Evolutionary conservation across 2,113 vertebrate species (phyloP), one percentile per base, ranked within the genome.

Genomic region (Picathartes gymnocephalus): DNA sequence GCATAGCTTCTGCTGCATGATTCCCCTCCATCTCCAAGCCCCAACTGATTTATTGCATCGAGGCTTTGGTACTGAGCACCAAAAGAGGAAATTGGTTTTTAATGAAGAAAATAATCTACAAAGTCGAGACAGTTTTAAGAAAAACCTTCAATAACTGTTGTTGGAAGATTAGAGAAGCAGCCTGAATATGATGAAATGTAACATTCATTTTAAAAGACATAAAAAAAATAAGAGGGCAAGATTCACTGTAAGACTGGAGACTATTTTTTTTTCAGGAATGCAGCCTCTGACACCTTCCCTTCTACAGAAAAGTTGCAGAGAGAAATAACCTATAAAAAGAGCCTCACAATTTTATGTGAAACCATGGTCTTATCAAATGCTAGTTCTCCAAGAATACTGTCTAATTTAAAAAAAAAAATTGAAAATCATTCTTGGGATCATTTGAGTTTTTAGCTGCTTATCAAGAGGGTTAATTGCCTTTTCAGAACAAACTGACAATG

Each of bases 51-150:
- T 60, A 86, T 30, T 74, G 60, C 64, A 83, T 65, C 15, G 4
- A 65, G 88, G 58, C 66, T 90, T 86, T 81, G 68, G 82, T 88
- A 78, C 44, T 11, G 51, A 54, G 83, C 95, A n/a, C 24, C 81
- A 70, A 70, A 64, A 42, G 74, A 91, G 39, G 81, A 93, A 93
- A 78, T 10, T 54, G 48, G 1, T 2, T 68, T 95, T 95, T 92
- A 95, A 95, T 80, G 40, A 95, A 74, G 47, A 77, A 81, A 92
- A 93, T 89, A 70, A 96, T 58, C 92, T 72, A 93, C 47, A 23
- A 79, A 91, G 78, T 80, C 21, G 33, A 76, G 71, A 45, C 28
- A 47, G 35, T 51, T 88, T 88, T 33, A n/a, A 77, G 50, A 77
- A 96, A 91, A 93, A 54, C 42, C 35, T 66, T 40, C 37, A 44